Conservation (phyloP, 2,797 vertebrate species). For the Microctenopoma steveboyesi region DNA sequence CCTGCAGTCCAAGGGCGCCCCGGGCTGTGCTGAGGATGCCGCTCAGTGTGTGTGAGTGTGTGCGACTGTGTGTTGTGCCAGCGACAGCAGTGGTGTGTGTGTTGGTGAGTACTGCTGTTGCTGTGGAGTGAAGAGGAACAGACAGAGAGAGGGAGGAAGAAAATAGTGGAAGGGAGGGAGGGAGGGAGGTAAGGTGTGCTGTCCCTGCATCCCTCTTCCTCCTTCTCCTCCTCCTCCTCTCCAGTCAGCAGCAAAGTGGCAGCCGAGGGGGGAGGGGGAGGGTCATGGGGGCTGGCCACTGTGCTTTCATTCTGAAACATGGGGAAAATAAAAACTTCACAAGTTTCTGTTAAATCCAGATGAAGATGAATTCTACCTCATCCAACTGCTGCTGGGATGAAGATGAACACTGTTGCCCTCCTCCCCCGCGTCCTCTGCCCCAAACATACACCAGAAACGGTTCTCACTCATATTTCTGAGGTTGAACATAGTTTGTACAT, state of each 20-base stretch:
- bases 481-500: too few relatives aligned
- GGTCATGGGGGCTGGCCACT: constrained; percentile 68
- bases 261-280: constrained; percentile 71
- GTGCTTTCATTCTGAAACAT: constrained; percentile 23
- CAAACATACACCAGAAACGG: too few relatives aligned
- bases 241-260: constrained; percentile 68
- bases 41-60: constrained; percentile 63
- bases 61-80: constrained; percentile 42
- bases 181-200: constrained; percentile 85
- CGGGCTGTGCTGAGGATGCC: constrained; percentile 66
- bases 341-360: too few relatives aligned
- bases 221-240: constrained; percentile 52
- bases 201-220: constrained; percentile 81
- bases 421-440: too few relatives aligned
- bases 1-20: constrained; percentile 78
- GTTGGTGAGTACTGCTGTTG: constrained; percentile 71
- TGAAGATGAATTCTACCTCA: too few relatives aligned
- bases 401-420: too few relatives aligned
- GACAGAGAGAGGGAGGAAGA: constrained; percentile 60
- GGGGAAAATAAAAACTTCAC: too few relatives aligned
- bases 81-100: constrained; percentile 67
- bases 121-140: constrained; percentile 69
- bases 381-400: too few relatives aligned
- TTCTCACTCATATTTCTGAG: too few relatives aligned
- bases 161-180: constrained; percentile 60